Base-by-base conservation (phyloP, 1,140 invertebrate species). In the Schlechtendalia chinensis region DNA sequence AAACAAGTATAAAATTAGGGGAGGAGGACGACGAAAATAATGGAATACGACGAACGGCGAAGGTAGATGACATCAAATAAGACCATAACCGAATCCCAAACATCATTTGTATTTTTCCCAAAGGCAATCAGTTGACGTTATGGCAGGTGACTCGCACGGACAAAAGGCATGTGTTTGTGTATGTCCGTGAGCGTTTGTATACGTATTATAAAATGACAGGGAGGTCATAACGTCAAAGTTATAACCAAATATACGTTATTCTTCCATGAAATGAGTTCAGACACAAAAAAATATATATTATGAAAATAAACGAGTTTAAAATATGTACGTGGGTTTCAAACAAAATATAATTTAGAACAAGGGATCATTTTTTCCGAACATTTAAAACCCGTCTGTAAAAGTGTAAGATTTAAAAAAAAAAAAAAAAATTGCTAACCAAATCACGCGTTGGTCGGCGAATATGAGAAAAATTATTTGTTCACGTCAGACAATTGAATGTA, bases 71-170 rank as follows among this genome's bases (percentile, higher is more conserved):
- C 12, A 47, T 1, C n/a, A 24, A 24, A 69, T 47, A 50, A 69
- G 50, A 69, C 39, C 1, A 24, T 50, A 54, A 72, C 10, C 50
- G 27, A 53, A 47, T 72, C 50, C 24, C 22, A 54, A 54, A 32
- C 47, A 71, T 71, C 16, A 71, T 71, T 71, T 71, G 47, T 29
- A 29, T 72, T 53, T 72, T 54, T 72, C 24, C 14, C 69, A 17
- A 12, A 72, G 14, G 17, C 27, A 72, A 72, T 72, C 50, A 27
- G 27, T 69, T 29, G 47, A 54, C 47, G 69, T 72, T 11, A 29
- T 27, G 17, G 24, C 17, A 29, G 47, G 16, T 54, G 50, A 12
- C 24, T 72, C 29, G 27, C 10, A 0, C 19, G 69, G 69, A 54
- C 50, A 29, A 54, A 19, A 54, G 8, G 24, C 10, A 4, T 54